These are phyloP conservation scores for Liparis tanakae DNA, from an alignment of 2,797 vertebrate species.

Conservation along the genomic window DNA sequence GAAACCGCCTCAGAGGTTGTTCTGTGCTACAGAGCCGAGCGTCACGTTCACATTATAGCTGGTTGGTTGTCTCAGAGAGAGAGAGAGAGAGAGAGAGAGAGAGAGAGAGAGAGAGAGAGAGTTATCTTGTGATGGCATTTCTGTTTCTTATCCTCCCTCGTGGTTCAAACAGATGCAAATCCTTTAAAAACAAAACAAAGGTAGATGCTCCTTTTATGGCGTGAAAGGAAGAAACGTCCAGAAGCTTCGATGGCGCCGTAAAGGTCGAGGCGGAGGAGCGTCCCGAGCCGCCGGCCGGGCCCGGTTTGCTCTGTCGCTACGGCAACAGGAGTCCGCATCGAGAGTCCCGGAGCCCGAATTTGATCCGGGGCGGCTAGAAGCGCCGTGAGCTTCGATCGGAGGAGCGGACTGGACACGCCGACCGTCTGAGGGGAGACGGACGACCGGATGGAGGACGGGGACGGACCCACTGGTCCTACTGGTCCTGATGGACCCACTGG, in stretches of 20 bases:
- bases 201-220: not conserved
- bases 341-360: not conserved
- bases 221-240: not conserved
- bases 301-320: no score
- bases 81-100: constrained; percentile 28
- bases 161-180: constrained; percentile 19
- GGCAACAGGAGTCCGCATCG: not conserved
- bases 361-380: not conserved
- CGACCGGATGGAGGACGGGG: constrained; percentile 21
- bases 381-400: not conserved
- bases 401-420: not conserved
- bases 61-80: constrained; percentile 41
- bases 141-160: not conserved
- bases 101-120: constrained; percentile 25
- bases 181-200: no score
- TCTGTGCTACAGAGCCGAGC: constrained; percentile 29
- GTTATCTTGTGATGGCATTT: not conserved
- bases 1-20: constrained; percentile 23
- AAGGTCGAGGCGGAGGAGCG: not conserved
- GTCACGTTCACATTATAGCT: constrained; percentile 61
- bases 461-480: constrained; percentile 32
- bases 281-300: no score
- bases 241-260: not conserved
- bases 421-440: constrained; percentile 30
- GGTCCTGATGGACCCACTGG: no score